A percentile compares a stretch with the other conserved stretches of the same genome.
Evolutionary conservation across 1,140 invertebrate species (phyloP).

Genomic region (Portunus trituberculatus): DNA sequence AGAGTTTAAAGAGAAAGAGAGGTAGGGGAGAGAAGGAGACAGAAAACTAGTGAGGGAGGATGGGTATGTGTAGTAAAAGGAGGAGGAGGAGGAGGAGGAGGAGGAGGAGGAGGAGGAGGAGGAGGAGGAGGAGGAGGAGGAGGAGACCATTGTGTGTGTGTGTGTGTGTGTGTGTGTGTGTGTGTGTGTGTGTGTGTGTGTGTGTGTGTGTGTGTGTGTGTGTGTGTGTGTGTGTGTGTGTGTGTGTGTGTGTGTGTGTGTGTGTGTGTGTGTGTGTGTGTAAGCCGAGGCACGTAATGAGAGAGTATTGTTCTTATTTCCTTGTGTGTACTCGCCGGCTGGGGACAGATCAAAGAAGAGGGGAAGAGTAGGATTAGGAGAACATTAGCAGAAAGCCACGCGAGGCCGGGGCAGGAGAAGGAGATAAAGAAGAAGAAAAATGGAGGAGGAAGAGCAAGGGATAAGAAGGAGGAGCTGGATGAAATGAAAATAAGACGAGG

Average conservation of each 20-base stretch:
- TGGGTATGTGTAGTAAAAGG: no score
- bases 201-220: no score
- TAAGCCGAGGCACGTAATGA: neutral
- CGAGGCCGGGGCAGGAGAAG: neutral
- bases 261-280: constrained; percentile 18
- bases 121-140: neutral
- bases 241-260: neutral
- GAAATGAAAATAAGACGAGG: neutral
- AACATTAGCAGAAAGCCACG: constrained; percentile 10
- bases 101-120: neutral
- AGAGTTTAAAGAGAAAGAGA: neutral
- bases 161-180: no score
- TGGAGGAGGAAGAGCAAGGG: neutral
- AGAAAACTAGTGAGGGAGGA: neutral
- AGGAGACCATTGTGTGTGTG: neutral
- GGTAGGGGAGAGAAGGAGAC: neutral
- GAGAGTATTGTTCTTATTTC: neutral
- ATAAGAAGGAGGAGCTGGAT: constrained; percentile 4
- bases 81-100: neutral
- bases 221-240: no score
- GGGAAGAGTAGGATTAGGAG: neutral
- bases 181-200: no score
- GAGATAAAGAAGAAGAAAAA: neutral
- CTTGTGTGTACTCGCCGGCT: neutral
- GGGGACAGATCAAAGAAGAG: constrained; percentile 12